Conservation (phyloP, 2,797 vertebrate species). For the Prunella strophiata region DNA sequence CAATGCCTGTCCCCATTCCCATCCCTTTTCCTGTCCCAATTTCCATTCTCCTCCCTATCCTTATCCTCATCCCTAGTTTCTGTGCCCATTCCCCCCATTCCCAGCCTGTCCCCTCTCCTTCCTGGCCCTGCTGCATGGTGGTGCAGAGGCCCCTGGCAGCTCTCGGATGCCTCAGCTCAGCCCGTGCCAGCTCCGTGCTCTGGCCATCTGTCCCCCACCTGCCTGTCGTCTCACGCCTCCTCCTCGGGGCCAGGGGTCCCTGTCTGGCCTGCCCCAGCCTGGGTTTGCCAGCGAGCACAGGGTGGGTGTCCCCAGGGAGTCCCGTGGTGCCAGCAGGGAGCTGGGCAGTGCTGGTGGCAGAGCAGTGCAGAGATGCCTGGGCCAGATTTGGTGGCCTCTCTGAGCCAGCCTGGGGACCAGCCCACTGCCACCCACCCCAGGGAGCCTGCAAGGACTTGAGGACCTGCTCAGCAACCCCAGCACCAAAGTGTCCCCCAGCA, state of each 20-base stretch:
- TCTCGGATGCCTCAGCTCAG: background rate
- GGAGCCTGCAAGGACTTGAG: background rate
- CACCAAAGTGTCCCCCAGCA: background rate
- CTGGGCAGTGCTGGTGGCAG: fast-evolving
- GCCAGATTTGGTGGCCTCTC: background rate
- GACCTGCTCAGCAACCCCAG: background rate
- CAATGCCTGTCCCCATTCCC: background rate
- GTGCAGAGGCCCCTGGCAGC: background rate
- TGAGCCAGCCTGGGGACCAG: background rate
- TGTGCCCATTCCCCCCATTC: background rate
- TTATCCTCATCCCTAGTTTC: background rate
- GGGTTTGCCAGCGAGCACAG: background rate
- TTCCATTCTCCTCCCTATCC: background rate
- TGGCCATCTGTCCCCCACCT: conserved; percentile 1
- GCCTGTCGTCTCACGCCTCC: conserved; percentile 24
- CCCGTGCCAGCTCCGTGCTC: background rate
- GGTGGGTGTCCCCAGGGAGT: background rate
- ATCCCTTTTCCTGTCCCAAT: background rate
- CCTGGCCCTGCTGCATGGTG: fast-evolving
- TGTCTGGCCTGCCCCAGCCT: background rate
- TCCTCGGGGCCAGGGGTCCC: background rate
- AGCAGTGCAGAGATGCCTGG: background rate
- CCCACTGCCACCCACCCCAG: background rate
- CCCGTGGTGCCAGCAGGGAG: background rate
- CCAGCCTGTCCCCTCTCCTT: background rate